Base-by-base conservation (phyloP, 2,888 invertebrate genomes). In the Agrochola litura region DNA sequence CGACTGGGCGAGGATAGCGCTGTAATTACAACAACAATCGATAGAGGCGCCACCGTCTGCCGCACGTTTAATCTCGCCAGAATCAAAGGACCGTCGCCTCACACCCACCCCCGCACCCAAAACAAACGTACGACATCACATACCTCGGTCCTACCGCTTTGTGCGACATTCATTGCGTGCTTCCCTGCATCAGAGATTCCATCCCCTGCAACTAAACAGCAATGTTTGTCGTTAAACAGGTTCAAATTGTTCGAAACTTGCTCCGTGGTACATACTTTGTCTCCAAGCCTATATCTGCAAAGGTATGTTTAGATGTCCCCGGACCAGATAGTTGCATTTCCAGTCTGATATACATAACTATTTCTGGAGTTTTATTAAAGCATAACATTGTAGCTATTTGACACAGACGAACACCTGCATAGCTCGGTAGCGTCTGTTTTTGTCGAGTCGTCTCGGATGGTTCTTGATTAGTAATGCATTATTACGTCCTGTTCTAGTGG, bases 21-120 rank as follows among this genome's bases (percentile, higher is more conserved):
- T 95, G 95, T 97, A 96, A 97, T 96, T 97, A 96, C 95, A 96
- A 96, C 97, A 96, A 96, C 97, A 96, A 97, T 97, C 97, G 96
- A 97, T 97, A 96, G 95, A 95, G 95, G 95, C 96, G 96, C 96
- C 96, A 96, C 96, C 96, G 96, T 96, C 96, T 95, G 96, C 95
- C 95, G 96, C 97, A 96, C 96, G 97, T 95, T 96, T 96, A 96
- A 96, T 95, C 96, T 96, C 96, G 95, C 95, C 94, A 94, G 95
- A 96, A 96, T 95, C 96, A 95, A 96, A 96, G 96, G 96, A 96
- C 95, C 94, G 94, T 94, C 95, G 94, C 95, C 95, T 95, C 95
- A 95, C 95, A 94, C 95, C 95, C 94, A 92, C 92, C 93, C 89
- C 89, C 84, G 89, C 89, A 94, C 92, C 87, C 89, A 89, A 89